phyloP scores from a whole-genome alignment of 2,888 invertebrate species.

The Pomacea canaliculata region DNA sequence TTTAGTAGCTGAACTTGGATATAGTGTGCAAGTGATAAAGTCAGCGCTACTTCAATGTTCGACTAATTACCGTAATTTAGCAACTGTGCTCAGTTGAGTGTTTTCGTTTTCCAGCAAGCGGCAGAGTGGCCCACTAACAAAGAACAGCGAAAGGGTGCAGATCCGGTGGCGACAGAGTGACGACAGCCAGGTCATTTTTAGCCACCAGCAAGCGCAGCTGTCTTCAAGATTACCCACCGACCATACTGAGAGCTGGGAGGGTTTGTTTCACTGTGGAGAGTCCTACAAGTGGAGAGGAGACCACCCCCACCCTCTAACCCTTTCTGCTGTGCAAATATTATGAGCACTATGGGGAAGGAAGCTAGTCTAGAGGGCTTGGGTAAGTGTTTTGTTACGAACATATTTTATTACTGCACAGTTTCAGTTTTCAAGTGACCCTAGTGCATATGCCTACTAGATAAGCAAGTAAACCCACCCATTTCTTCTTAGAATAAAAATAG shows the following conservation, averaged over 20 bases:
- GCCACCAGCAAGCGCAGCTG: background rate
- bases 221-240: background rate
- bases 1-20: too few species aligned
- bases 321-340: constrained; percentile 32
- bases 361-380: constrained; percentile 59
- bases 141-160: background rate
- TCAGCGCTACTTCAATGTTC: too few species aligned
- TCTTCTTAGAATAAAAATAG: too few species aligned
- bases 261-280: background rate
- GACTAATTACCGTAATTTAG: too few species aligned
- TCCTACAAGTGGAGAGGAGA: constrained; percentile 15
- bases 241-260: background rate
- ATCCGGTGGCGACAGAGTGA: constrained; percentile 22
- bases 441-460: constrained; percentile 2
- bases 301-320: background rate
- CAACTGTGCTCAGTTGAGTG: too few species aligned
- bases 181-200: constrained; percentile 11
- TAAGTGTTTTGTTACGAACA: constrained; percentile 34
- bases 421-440: too few species aligned
- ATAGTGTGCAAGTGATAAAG: too few species aligned
- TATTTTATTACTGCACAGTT: too few species aligned
- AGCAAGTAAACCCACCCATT: too few species aligned
- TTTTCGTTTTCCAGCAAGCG: too few species aligned
- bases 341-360: constrained; percentile 59
- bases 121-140: too few species aligned